Evolutionary conservation across 2,113 vertebrate species (phyloP).

Genomic region (Pelusios castaneus): DNA sequence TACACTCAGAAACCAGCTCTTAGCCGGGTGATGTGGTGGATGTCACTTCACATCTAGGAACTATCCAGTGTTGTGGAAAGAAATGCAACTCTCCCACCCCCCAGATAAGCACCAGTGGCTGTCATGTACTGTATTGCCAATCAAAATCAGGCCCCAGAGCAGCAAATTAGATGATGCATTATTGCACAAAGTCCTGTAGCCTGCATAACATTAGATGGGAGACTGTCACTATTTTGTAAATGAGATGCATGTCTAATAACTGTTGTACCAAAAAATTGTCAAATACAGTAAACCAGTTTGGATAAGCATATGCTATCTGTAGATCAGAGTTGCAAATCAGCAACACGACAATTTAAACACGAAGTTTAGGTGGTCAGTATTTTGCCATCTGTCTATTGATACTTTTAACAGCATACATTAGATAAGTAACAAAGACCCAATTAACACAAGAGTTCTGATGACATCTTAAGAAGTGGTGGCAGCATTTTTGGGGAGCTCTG

Average conservation of each 20-base stretch:
- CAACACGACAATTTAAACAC: neutral
- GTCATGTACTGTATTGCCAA: neutral
- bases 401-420: neutral
- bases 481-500: neutral
- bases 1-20: neutral
- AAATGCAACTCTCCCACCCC: neutral
- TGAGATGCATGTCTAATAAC: neutral
- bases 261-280: neutral
- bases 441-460: neutral
- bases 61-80: rapidly evolving
- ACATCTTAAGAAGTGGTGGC: neutral
- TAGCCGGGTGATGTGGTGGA: neutral
- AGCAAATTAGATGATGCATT: neutral
- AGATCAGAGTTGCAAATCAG: neutral
- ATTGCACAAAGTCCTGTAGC: neutral
- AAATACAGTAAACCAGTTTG: neutral
- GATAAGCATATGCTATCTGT: neutral
- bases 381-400: neutral
- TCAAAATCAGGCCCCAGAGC: rapidly evolving
- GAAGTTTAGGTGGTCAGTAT: neutral
- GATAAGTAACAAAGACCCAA: neutral
- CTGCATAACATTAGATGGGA: neutral
- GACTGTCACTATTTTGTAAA: neutral
- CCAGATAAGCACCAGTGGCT: neutral
- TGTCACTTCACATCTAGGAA: neutral